phyloP scores from a whole-genome alignment of 1,140 invertebrate genomes.

The Pseudomyrmex concolor region DNA sequence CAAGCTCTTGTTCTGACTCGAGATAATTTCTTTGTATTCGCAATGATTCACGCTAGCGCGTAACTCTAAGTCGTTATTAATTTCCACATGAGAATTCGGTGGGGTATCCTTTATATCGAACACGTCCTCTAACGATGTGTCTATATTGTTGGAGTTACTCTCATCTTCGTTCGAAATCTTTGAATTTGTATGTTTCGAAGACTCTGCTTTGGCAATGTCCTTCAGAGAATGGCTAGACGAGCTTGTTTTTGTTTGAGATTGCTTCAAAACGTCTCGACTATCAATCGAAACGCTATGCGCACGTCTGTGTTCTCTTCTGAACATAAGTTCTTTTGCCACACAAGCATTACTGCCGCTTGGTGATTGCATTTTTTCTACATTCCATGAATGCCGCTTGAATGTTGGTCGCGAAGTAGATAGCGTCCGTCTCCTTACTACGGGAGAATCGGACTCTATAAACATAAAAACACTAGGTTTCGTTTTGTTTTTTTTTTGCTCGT shows the following conservation, averaged over 20 bases:
- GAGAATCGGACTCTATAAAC: conserved; percentile 87
- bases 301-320: conserved; percentile 85
- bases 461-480: conserved; percentile 85
- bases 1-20: conserved; percentile 45
- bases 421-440: conserved; percentile 85
- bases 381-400: conserved; percentile 87
- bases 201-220: conserved; percentile 70
- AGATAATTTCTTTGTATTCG: conserved; percentile 73
- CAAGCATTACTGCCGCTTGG: conserved; percentile 53
- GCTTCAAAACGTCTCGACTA: conserved; percentile 75
- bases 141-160: conserved; percentile 70
- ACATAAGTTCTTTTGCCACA: conserved; percentile 75
- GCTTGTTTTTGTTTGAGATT: conserved; percentile 75
- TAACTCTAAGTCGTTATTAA: conserved; percentile 74
- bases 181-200: conserved; percentile 41
- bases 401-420: conserved; percentile 85
- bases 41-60: conserved; percentile 68
- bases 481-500: conserved; percentile 67
- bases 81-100: conserved; percentile 83
- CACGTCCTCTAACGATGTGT: conserved; percentile 76
- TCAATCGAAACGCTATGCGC: conserved; percentile 87
- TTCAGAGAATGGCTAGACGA: conserved; percentile 80
- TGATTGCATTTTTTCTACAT: conserved; percentile 78
- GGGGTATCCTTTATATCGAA: conserved; percentile 81
- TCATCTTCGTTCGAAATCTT: conserved; percentile 52